Evolutionary conservation across 2,113 vertebrate species (phyloP).

Genomic region (Illadopsis cleaveri): DNA sequence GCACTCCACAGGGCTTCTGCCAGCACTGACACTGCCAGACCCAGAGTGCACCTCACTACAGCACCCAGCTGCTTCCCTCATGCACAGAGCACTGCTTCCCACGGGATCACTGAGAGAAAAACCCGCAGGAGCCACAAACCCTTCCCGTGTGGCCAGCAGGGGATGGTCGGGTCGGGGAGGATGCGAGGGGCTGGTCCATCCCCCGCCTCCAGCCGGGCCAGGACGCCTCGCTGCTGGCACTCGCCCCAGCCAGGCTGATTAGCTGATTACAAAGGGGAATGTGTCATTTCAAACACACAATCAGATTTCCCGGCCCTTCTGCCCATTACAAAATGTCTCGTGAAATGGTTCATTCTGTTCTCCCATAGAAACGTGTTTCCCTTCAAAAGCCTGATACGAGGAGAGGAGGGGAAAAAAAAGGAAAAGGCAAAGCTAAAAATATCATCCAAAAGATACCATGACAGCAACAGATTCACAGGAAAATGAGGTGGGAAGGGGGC

Average conservation of each 20-base stretch:
- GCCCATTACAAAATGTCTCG: slow-evolving; percentile 1
- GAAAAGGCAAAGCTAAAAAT: slow-evolving; percentile 61
- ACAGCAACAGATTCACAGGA: slow-evolving; percentile 29
- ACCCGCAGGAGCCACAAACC: not conserved
- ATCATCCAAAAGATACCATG: slow-evolving; percentile 9
- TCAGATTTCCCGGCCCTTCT: slow-evolving; percentile 14
- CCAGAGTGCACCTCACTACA: not conserved
- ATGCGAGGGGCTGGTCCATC: not conserved
- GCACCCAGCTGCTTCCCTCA: not conserved
- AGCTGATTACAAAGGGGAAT: slow-evolving; percentile 21
- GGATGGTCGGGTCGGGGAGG: rapidly evolving
- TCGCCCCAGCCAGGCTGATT: not conserved
- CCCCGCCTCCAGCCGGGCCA: not conserved
- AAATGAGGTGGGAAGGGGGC: slow-evolving; percentile 45
- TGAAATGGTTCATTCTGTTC: slow-evolving; percentile 20
- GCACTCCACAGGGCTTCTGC: not conserved
- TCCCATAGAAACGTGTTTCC: slow-evolving; percentile 16
- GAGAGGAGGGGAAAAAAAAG: not conserved
- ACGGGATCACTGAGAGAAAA: not conserved
- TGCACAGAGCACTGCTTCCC: not conserved
- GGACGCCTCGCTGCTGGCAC: not conserved
- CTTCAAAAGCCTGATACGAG: not conserved
- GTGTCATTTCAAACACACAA: slow-evolving; percentile 24
- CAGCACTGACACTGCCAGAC: not conserved
- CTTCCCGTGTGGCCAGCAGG: rapidly evolving